Percentiles rank a stretch among this genome's conserved stretches.
These are phyloP conservation scores for Zhengitettix transpicula DNA, from an alignment of 2,888 invertebrate species.

Conservation along the genomic window DNA sequence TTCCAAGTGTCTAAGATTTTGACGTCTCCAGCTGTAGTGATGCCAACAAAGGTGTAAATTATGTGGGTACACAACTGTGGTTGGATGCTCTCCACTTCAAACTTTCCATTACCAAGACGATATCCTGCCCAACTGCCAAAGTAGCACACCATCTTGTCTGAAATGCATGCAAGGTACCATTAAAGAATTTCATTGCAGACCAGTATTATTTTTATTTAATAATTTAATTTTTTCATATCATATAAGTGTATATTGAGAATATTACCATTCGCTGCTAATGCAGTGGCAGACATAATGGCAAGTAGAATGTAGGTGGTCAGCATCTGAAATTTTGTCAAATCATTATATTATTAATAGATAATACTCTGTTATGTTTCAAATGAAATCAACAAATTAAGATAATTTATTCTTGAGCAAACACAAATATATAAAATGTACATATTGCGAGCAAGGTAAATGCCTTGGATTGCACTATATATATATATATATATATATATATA, in stretches of 20 bases:
- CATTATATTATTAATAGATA: too few species aligned
- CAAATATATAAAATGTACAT: background rate
- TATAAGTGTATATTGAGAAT: too few species aligned
- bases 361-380: too few species aligned
- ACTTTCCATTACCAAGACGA: constrained; percentile 43
- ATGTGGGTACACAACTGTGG: constrained; percentile 55
- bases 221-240: background rate
- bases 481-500: background rate
- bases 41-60: constrained; percentile 56
- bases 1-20: constrained; percentile 8
- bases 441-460: background rate
- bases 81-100: constrained; percentile 46
- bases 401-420: too few species aligned
- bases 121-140: constrained; percentile 63
- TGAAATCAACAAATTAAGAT: too few species aligned
- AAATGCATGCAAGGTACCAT: background rate
- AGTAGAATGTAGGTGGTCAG: too few species aligned
- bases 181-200: background rate
- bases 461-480: background rate
- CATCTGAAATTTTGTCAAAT: too few species aligned
- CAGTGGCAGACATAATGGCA: too few species aligned
- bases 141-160: constrained; percentile 46
- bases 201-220: background rate
- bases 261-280: too few species aligned
- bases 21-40: constrained; percentile 30